A percentile compares a stretch with the other conserved stretches of the same genome.
Conservation (phyloP, 35 echinoderm and acorn worm species). For the Diadema setosum region DNA sequence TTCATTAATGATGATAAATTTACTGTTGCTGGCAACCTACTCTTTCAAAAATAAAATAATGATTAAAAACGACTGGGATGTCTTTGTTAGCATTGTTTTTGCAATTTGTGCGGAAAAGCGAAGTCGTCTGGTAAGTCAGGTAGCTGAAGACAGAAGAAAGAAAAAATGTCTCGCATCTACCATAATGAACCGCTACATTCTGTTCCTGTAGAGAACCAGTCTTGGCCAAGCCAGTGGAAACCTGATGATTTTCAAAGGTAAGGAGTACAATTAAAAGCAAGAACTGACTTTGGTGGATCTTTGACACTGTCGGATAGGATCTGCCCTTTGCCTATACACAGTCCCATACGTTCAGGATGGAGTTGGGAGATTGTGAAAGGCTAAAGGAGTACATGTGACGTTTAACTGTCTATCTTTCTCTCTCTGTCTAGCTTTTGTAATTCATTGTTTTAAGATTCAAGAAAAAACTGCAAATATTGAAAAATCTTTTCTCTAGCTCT, state of each 20-base stretch:
- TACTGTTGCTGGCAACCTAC: too few species aligned
- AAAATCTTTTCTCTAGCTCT: not conserved
- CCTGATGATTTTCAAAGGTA: conserved; percentile 18
- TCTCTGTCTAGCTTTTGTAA: not conserved
- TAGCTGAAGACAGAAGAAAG: too few species aligned
- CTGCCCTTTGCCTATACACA: not conserved
- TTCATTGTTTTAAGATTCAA: not conserved
- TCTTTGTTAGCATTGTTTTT: too few species aligned
- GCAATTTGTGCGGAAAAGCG: too few species aligned
- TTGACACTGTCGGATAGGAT: not conserved
- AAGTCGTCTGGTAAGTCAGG: too few species aligned
- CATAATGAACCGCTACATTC: conserved; percentile 34
- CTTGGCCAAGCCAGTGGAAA: conserved; percentile 18
- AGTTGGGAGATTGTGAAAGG: not conserved
- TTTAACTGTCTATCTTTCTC: not conserved
- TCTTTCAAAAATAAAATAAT: too few species aligned
- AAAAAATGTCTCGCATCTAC: conserved; percentile 57
- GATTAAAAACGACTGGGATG: too few species aligned
- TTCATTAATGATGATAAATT: too few species aligned
- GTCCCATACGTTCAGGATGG: not conserved
- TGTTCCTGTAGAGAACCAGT: conserved; percentile 41
- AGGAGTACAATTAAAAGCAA: not conserved
- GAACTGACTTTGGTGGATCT: not conserved
- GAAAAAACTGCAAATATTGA: not conserved
- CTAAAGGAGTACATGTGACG: not conserved